Conservation (phyloP, 2,888 invertebrate species). For the Philhelius pedissequus region DNA sequence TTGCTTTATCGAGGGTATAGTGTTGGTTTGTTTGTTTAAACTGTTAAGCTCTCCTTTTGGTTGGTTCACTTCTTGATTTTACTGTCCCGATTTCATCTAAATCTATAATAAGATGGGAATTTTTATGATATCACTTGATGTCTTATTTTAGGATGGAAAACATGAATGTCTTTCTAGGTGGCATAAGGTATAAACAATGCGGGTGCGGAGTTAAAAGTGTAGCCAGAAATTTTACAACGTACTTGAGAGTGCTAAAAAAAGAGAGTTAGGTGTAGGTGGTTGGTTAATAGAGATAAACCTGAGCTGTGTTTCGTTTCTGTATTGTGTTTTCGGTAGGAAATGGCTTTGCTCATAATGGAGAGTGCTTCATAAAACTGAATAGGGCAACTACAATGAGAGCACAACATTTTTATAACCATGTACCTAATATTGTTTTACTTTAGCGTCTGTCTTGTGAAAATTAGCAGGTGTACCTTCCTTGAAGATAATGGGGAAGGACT, state of each 20-base stretch:
- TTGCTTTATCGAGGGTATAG: conserved; percentile 32
- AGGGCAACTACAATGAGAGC: conserved; percentile 12
- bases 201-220: background rate
- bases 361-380: conserved; percentile 49
- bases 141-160: background rate
- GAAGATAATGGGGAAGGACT: too few relatives aligned
- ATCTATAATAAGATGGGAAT: background rate
- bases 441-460: background rate
- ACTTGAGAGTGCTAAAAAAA: background rate
- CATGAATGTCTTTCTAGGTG: background rate
- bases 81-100: conserved; percentile 17
- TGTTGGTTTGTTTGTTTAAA: background rate
- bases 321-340: conserved; percentile 5
- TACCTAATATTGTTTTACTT: conserved; percentile 38
- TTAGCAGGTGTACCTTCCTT: background rate
- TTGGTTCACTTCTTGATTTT: background rate
- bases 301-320: background rate
- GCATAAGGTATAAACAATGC: background rate
- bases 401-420: conserved; percentile 11
- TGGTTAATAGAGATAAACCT: conserved; percentile 8
- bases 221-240: conserved; percentile 28
- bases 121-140: conserved; percentile 25
- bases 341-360: conserved; percentile 40
- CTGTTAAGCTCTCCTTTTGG: conserved; percentile 1
- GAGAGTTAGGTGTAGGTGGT: too few relatives aligned